Evolutionary conservation across 2,888 invertebrate species (phyloP).

Genomic region (Palloptera scutellata): DNA sequence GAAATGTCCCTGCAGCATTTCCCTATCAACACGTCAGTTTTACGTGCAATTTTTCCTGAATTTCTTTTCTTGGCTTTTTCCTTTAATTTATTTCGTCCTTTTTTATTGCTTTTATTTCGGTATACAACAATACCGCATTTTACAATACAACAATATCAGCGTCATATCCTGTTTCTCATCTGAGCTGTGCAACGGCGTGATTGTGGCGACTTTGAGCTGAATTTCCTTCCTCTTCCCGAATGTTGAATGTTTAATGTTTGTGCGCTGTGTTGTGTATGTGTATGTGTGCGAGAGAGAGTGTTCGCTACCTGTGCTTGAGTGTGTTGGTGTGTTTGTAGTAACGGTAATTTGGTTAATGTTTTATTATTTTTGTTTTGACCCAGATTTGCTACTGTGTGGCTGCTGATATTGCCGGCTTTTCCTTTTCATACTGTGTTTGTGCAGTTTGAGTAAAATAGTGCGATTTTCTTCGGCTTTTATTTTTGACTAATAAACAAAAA

Average conservation of each 20-base stretch:
- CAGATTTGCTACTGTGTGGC: constrained; percentile 33
- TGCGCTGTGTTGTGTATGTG: background rate
- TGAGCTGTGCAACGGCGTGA: constrained; percentile 1
- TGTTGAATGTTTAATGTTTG: background rate
- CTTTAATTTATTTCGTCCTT: background rate
- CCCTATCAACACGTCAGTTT: no score
- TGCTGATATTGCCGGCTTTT: constrained; percentile 18
- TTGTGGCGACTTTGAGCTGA: constrained; percentile 20
- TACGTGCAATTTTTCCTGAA: no score
- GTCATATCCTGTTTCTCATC: constrained; percentile 32
- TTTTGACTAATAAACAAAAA: no score
- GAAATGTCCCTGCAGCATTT: constrained; percentile 20
- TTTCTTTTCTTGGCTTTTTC: no score
- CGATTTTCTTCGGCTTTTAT: background rate
- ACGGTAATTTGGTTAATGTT: constrained; percentile 56
- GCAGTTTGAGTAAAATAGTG: constrained; percentile 3
- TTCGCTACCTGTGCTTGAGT: background rate
- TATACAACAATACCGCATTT: background rate
- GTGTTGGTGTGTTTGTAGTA: constrained; percentile 37
- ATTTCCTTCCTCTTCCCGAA: constrained; percentile 29
- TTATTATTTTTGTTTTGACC: constrained; percentile 54
- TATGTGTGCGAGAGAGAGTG: background rate
- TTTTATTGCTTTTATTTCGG: background rate
- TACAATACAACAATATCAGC: constrained; percentile 16
- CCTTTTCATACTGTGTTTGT: constrained; percentile 13